A percentile compares a stretch with the other conserved stretches of the same genome.
These are phyloP conservation scores for Dicrostonyx torquatus DNA, from an alignment of 2,797 vertebrate species.

Conservation along the genomic window DNA sequence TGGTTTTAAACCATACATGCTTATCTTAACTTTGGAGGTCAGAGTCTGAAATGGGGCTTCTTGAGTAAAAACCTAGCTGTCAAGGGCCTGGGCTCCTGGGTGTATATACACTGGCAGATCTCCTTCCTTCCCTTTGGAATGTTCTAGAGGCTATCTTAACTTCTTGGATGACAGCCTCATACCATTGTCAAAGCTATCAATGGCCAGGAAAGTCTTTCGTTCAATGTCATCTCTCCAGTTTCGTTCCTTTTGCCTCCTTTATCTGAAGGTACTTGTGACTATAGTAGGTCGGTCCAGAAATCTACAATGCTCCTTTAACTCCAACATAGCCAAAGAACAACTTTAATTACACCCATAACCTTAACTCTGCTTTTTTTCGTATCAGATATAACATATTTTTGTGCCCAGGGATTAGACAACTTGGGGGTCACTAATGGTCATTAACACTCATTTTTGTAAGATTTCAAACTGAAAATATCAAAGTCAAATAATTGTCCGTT, in stretches of 20 bases:
- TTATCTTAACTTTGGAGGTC: not conserved
- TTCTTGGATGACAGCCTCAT: not conserved
- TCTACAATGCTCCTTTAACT: not conserved
- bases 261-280: not conserved
- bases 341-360: not conserved
- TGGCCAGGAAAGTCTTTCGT: not conserved
- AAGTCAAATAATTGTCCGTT: not conserved
- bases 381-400: not conserved
- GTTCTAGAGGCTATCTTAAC: not conserved
- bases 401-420: not conserved
- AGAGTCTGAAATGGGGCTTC: not conserved
- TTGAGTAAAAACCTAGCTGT: not conserved
- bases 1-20: not conserved
- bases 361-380: not conserved
- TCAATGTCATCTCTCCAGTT: not conserved
- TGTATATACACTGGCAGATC: not conserved
- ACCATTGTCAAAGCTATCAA: not conserved
- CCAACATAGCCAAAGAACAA: not conserved
- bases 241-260: not conserved
- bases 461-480: not conserved
- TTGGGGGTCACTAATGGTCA: not conserved
- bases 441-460: not conserved
- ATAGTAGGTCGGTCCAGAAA: not conserved
- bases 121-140: not conserved
- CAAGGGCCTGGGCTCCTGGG: not conserved